phyloP scores from a whole-genome alignment of 2,113 vertebrate species.

The Acanthisitta chloris region DNA sequence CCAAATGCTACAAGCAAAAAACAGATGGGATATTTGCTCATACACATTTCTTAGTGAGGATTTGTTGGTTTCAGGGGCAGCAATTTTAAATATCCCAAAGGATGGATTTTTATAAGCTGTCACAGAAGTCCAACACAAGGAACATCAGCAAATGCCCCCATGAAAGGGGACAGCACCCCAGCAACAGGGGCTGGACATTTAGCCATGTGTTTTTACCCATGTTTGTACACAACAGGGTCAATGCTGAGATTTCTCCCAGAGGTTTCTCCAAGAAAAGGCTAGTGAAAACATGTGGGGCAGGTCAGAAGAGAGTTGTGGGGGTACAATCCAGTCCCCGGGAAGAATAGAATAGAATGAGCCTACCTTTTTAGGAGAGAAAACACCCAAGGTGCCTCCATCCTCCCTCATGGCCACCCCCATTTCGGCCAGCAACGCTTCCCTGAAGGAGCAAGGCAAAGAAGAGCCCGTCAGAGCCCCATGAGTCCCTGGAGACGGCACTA shows the following conservation, averaged over 20 bases:
- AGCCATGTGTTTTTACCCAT: fast-evolving
- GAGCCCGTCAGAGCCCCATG: background rate
- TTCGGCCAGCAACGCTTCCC: conserved; percentile 94
- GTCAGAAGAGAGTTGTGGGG: background rate
- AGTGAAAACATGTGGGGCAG: background rate
- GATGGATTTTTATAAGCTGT: background rate
- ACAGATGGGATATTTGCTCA: background rate
- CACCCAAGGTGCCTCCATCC: conserved; percentile 93
- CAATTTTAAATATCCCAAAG: background rate
- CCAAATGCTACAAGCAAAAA: background rate
- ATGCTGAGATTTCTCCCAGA: fast-evolving
- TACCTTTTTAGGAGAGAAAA: conserved; percentile 99
- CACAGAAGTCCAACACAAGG: background rate
- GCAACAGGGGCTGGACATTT: background rate
- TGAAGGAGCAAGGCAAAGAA: conserved; percentile 60
- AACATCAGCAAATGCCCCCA: background rate
- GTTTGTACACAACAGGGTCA: background rate
- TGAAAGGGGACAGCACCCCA: background rate
- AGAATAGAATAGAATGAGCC: background rate
- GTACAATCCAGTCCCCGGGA: background rate
- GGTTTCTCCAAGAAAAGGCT: background rate
- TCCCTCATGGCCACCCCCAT: conserved; percentile 99
- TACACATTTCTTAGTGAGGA: background rate
- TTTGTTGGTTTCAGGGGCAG: background rate
- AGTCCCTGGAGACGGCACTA: background rate